Percentiles rank a stretch among this genome's conserved stretches.
Conservation (phyloP, 92 coral and sea anemone genomes). For the Paragorgia papillata region DNA sequence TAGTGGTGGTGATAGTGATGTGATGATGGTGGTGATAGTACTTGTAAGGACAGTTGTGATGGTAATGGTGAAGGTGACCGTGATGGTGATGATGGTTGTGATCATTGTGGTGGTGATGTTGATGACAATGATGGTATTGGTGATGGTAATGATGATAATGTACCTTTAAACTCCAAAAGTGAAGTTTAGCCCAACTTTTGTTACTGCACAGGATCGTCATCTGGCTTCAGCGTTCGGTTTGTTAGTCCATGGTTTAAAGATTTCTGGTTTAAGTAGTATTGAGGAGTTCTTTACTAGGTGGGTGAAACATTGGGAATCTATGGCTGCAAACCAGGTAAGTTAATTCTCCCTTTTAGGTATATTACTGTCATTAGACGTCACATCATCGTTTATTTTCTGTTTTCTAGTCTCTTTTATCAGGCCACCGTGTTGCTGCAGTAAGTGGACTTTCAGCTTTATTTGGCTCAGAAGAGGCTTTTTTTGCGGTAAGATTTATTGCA, state of each 20-base stretch:
- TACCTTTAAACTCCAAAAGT: no score
- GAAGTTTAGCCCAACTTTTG: no score
- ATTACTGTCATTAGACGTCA: background rate
- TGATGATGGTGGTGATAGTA: no score
- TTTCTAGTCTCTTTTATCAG: constrained; percentile 64
- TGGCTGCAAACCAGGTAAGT: constrained; percentile 66
- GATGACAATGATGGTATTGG: no score
- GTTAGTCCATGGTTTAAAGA: constrained; percentile 69
- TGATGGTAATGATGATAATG: no score
- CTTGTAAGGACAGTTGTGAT: no score
- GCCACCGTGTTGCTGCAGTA: constrained; percentile 66
- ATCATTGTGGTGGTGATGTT: no score
- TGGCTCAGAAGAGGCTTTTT: constrained; percentile 73
- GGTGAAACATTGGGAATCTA: constrained; percentile 64
- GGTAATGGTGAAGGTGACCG: no score
- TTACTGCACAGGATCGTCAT: constrained; percentile 71
- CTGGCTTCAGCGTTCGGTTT: constrained; percentile 75
- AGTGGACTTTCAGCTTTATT: constrained; percentile 84
- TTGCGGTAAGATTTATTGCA: constrained; percentile 53
- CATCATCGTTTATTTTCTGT: background rate
- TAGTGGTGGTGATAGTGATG: no score
- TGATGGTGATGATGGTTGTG: no score
- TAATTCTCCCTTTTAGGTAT: background rate
- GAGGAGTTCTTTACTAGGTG: constrained; percentile 61
- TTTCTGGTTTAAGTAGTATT: constrained; percentile 64